A percentile compares a stretch with the other conserved stretches of the same genome.
Conservation (phyloP, 2,113 vertebrate genomes). For the Addax nasomaculatus region DNA sequence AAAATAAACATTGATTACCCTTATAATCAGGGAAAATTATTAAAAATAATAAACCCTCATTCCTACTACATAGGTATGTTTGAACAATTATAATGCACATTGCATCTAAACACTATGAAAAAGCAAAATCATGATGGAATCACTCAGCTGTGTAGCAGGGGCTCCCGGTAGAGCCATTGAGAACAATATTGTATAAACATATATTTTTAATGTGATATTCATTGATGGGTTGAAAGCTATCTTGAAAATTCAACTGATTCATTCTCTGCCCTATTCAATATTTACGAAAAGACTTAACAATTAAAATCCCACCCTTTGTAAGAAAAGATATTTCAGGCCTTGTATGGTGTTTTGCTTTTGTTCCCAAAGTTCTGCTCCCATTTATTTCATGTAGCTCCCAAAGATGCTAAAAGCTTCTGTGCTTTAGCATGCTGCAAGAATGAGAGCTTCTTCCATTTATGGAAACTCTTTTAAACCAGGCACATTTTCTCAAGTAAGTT, state of each 20-base stretch:
- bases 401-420: conserved; percentile 23
- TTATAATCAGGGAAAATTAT: background rate
- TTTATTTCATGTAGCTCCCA: background rate
- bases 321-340: conserved; percentile 5
- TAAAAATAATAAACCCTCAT: background rate
- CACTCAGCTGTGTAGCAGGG: background rate
- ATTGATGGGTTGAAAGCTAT: background rate
- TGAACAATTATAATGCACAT: background rate
- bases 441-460: conserved; percentile 21
- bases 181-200: background rate
- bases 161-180: background rate
- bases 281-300: background rate
- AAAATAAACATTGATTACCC: background rate
- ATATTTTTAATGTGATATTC: background rate
- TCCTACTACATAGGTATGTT: background rate
- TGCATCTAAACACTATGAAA: background rate
- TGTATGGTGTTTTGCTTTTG: background rate
- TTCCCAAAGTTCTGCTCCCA: background rate
- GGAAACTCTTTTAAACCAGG: background rate
- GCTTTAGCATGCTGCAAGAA: background rate
- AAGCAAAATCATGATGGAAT: background rate
- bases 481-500: background rate
- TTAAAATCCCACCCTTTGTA: conserved; percentile 20
- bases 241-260: conserved; percentile 6
- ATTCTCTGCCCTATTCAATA: background rate